A percentile compares a stretch with the other conserved stretches of the same genome.
Conservation (phyloP, 2,888 invertebrate species). For the Nemotelus nigrinus region DNA sequence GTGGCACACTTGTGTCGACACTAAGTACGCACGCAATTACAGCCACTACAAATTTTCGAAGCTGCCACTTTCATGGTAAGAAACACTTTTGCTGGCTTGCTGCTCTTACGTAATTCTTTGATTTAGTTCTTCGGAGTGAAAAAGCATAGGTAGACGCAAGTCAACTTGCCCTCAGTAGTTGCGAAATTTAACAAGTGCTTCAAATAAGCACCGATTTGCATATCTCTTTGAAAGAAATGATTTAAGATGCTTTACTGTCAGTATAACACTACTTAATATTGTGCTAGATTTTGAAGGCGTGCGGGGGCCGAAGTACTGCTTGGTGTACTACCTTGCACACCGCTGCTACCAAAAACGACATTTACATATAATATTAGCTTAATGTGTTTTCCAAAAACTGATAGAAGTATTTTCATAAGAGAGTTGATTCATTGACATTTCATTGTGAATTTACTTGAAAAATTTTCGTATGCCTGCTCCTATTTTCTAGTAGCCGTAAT, state of each 20-base stretch:
- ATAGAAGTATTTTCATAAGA: too few relatives aligned
- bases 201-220: conserved; percentile 37
- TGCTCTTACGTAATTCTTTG: conserved; percentile 27
- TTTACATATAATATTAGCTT: too few relatives aligned
- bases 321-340: too few relatives aligned
- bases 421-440: too few relatives aligned
- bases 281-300: conserved; percentile 24
- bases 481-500: too few relatives aligned
- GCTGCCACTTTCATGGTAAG: conserved; percentile 27
- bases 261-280: conserved; percentile 19
- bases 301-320: conserved; percentile 15
- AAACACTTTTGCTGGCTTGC: conserved; percentile 19
- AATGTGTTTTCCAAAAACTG: too few relatives aligned
- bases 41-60: conserved; percentile 18
- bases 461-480: too few relatives aligned
- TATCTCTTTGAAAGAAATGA: conserved; percentile 25
- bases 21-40: conserved; percentile 30
- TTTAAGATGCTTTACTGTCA: conserved; percentile 32
- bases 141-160: neutral
- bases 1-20: conserved; percentile 35
- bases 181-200: conserved; percentile 40
- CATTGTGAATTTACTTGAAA: too few relatives aligned
- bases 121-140: conserved; percentile 6
- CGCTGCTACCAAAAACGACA: too few relatives aligned
- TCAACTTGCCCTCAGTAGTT: conserved; percentile 29